Conservation (phyloP, 2,888 invertebrate species). For the Ommatoiulus sabulosus region DNA sequence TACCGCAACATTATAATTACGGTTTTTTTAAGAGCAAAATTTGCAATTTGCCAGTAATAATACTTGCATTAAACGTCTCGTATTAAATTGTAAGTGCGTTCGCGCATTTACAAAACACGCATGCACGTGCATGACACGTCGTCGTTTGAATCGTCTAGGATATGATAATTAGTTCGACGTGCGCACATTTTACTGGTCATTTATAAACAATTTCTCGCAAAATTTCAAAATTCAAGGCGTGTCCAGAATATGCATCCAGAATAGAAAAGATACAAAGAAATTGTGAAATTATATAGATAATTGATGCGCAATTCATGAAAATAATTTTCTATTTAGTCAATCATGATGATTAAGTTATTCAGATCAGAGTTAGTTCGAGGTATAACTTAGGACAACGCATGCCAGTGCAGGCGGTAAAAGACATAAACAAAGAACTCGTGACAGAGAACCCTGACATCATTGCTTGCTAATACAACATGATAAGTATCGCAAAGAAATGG, state of each 20-base stretch:
- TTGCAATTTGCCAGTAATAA: background rate
- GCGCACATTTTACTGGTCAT: background rate
- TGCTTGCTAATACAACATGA: too few species aligned
- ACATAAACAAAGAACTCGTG: too few species aligned
- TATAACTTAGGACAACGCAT: too few species aligned
- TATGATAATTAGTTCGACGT: background rate
- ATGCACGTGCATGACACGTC: background rate
- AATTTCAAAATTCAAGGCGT: background rate
- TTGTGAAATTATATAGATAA: too few species aligned
- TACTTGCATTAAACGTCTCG: background rate
- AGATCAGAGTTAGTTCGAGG: too few species aligned
- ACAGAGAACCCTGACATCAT: too few species aligned
- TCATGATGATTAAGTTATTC: too few species aligned
- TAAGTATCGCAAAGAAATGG: too few species aligned
- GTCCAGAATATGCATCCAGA: background rate
- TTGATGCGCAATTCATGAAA: too few species aligned
- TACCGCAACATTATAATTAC: background rate
- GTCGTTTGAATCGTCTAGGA: background rate
- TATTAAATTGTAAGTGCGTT: background rate
- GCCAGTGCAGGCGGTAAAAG: too few species aligned
- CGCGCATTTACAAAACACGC: background rate
- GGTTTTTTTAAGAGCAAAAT: background rate
- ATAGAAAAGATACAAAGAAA: background rate
- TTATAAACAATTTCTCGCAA: background rate
- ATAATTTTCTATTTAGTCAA: too few species aligned